A percentile compares a stretch with the other conserved stretches of the same genome.
These are phyloP conservation scores for Cerceris ruficornis DNA, from an alignment of 2,888 invertebrate genomes.

Conservation along the genomic window DNA sequence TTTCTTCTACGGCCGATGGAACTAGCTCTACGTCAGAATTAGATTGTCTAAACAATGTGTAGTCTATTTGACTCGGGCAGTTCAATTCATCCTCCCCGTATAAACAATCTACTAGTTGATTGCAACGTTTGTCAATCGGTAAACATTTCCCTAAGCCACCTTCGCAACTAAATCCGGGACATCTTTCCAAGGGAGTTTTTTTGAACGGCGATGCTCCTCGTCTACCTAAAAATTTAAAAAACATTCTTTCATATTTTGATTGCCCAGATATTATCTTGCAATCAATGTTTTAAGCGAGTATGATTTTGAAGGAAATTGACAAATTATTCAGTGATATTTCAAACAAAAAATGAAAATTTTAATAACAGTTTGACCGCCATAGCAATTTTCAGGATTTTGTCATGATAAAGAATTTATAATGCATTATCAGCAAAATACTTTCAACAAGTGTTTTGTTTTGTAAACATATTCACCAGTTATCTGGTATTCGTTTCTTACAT, in stretches of 20 bases:
- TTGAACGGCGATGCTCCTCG: neutral
- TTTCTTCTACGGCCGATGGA: fast-evolving
- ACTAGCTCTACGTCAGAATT: neutral
- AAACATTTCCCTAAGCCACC: conserved; percentile 87
- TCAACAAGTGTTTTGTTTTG: no score
- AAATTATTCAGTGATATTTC: no score
- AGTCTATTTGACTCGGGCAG: conserved; percentile 81
- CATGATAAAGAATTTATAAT: no score
- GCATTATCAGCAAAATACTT: no score
- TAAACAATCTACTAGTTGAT: conserved; percentile 89
- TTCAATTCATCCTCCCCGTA: conserved; percentile 91
- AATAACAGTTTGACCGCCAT: no score
- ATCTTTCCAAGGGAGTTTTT: conserved; percentile 83
- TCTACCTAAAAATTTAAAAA: conserved; percentile 10
- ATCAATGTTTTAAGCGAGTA: neutral
- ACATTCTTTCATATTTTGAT: neutral
- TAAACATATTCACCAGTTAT: no score
- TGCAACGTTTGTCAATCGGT: conserved; percentile 86
- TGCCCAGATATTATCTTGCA: neutral
- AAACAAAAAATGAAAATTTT: no score
- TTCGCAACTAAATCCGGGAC: conserved; percentile 89
- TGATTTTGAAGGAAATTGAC: no score
- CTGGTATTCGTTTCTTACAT: no score
- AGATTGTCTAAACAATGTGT: neutral
- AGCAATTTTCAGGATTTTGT: no score